Conservation (phyloP, 1,140 invertebrate genomes). For the Zaprionus capensis region DNA sequence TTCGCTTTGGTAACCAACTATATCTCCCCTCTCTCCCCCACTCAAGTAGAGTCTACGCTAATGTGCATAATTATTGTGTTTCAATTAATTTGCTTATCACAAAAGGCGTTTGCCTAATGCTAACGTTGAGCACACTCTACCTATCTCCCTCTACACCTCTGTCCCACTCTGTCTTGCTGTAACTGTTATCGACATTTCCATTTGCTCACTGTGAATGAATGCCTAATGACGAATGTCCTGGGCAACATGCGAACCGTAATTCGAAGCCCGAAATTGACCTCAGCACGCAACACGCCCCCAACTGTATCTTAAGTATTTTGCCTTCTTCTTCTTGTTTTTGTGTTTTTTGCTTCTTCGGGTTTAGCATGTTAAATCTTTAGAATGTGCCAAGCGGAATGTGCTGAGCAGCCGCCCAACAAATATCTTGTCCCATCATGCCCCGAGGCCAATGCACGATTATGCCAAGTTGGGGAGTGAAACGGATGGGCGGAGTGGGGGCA, state of each 20-base stretch:
- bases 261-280: slow-evolving; percentile 41
- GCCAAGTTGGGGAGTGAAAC: slow-evolving; percentile 2
- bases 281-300: slow-evolving; percentile 38
- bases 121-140: background rate
- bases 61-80: slow-evolving; percentile 56
- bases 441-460: slow-evolving; percentile 63
- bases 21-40: background rate
- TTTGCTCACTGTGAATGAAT: slow-evolving; percentile 23
- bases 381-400: slow-evolving; percentile 45
- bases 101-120: slow-evolving; percentile 32
- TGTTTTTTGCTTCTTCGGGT: slow-evolving; percentile 3
- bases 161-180: background rate
- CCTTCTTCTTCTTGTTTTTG: slow-evolving; percentile 7
- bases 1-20: slow-evolving; percentile 22
- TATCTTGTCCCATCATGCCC: slow-evolving; percentile 14
- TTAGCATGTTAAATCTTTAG: slow-evolving; percentile 43
- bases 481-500: background rate
- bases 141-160: background rate
- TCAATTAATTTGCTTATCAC: slow-evolving; percentile 55
- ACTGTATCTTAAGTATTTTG: slow-evolving; percentile 10
- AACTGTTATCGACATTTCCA: slow-evolving; percentile 4
- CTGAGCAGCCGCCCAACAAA: slow-evolving; percentile 17
- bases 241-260: slow-evolving; percentile 36
- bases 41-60: slow-evolving; percentile 17
- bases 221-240: slow-evolving; percentile 55